These are phyloP conservation scores for Sepioteuthis lessoniana DNA, from an alignment of 2,888 invertebrate species.

Conservation along the genomic window DNA sequence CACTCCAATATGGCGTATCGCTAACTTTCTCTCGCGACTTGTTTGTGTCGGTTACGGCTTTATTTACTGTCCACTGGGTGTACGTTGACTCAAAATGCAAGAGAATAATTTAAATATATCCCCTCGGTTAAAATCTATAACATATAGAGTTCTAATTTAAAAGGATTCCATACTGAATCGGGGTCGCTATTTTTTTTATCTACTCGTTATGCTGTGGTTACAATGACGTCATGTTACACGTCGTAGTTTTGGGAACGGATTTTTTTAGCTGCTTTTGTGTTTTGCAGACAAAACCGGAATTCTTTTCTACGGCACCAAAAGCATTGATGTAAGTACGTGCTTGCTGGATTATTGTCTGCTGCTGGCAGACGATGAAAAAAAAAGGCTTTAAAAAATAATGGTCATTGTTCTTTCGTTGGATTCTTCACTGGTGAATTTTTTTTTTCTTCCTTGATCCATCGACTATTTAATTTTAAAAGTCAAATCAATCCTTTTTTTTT, in stretches of 20 bases:
- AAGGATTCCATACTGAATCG: background rate
- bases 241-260: background rate
- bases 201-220: background rate
- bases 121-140: background rate
- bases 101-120: background rate
- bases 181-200: background rate
- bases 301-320: background rate
- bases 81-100: background rate
- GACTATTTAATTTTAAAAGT: too few species aligned
- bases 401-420: too few species aligned
- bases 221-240: constrained; percentile 33
- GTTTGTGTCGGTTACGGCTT: background rate
- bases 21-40: background rate
- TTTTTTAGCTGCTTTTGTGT: constrained; percentile 16
- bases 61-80: background rate
- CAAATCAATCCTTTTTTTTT: too few species aligned
- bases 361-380: background rate
- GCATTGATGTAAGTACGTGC: constrained; percentile 3
- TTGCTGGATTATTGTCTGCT: background rate
- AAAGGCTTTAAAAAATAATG: background rate
- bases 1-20: constrained; percentile 35
- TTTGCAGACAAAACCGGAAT: constrained; percentile 33
- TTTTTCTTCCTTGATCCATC: too few species aligned
- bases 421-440: too few species aligned
- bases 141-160: background rate